Conservation (phyloP, 2,888 invertebrate genomes). For the Mimas tiliae region DNA sequence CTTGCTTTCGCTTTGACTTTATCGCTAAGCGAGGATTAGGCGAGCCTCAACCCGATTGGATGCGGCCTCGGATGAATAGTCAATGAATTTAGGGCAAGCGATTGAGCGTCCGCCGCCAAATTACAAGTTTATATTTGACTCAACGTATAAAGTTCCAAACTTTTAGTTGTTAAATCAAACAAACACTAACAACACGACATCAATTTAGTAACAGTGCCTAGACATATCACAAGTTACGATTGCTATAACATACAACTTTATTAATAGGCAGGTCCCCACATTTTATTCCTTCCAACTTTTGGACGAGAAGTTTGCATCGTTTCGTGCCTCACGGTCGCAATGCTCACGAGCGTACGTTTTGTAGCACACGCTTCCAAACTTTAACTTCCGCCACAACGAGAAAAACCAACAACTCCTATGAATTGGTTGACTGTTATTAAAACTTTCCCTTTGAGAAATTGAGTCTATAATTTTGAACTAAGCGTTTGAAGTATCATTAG, state of each 20-base stretch:
- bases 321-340: not conserved
- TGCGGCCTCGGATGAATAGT: conserved; percentile 69
- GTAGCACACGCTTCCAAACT: conserved; percentile 60
- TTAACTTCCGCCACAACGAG: conserved; percentile 47
- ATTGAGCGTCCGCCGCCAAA: conserved; percentile 44
- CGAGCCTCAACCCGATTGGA: conserved; percentile 63
- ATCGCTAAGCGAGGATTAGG: conserved; percentile 64
- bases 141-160: conserved; percentile 28
- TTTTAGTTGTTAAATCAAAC: conserved; percentile 1
- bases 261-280: conserved; percentile 31
- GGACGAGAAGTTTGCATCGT: conserved; percentile 26
- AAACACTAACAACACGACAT: not conserved
- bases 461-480: conserved; percentile 57
- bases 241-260: conserved; percentile 3
- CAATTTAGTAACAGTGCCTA: not conserved
- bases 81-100: conserved; percentile 72
- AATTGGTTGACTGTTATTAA: conserved; percentile 65
- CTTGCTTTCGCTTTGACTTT: conserved; percentile 75
- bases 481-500: conserved; percentile 58
- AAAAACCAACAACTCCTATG: conserved; percentile 56
- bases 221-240: not conserved
- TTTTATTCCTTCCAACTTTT: conserved; percentile 54
- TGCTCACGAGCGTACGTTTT: conserved; percentile 44
- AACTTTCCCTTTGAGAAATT: conserved; percentile 59
- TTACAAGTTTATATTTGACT: conserved; percentile 48